These are phyloP conservation scores for Reinhardtius hippoglossoides DNA, from an alignment of 2,113 vertebrate species.

Conservation along the genomic window DNA sequence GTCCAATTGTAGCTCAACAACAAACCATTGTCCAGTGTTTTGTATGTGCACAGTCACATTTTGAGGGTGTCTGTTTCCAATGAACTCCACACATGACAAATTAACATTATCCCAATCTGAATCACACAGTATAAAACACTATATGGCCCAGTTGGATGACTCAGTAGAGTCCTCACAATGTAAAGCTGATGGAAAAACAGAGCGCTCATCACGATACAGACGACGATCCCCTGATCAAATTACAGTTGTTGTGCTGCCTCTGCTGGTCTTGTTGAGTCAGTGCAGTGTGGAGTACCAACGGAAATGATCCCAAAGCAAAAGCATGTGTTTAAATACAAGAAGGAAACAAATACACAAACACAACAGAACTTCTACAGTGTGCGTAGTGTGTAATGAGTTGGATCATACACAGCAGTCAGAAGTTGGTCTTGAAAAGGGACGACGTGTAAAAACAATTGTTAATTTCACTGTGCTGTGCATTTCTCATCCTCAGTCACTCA, in stretches of 20 bases:
- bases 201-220: neutral
- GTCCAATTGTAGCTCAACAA: conserved; percentile 34
- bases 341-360: too few species aligned
- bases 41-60: neutral
- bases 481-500: conserved; percentile 66
- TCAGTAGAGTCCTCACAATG: neutral
- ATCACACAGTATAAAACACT: neutral
- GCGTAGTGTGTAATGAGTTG: too few species aligned
- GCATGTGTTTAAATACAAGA: too few species aligned
- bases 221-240: neutral
- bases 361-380: too few species aligned
- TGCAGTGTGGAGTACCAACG: neutral
- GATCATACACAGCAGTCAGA: too few species aligned
- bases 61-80: neutral
- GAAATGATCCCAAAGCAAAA: neutral
- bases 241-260: conserved; percentile 1
- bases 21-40: conserved; percentile 34
- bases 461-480: neutral
- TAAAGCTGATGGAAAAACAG: neutral
- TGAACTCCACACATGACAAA: neutral
- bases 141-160: neutral
- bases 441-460: too few species aligned
- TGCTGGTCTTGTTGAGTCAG: conserved; percentile 16
- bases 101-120: neutral
- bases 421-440: neutral